Percentiles rank a stretch among this genome's conserved stretches.
These are phyloP conservation scores for Capreolus pygargus DNA, from an alignment of 2,113 vertebrate genomes.

Conservation along the genomic window DNA sequence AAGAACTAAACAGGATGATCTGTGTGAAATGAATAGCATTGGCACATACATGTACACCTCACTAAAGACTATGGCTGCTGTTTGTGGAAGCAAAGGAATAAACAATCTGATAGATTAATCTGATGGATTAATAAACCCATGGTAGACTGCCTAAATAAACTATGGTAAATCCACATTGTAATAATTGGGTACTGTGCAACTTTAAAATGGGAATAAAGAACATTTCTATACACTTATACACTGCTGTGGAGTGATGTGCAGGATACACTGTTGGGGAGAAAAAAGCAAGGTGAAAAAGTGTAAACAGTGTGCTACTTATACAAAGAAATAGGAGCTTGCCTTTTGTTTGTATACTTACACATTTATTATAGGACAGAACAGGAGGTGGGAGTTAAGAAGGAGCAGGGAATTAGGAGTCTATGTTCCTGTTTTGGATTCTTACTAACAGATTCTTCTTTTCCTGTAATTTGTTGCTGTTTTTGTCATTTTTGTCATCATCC, in stretches of 20 bases:
- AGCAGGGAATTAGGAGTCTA: not conserved
- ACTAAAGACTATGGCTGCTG: fast-evolving
- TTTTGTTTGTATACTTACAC: not conserved
- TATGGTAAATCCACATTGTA: not conserved
- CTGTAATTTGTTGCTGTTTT: not conserved
- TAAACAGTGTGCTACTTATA: not conserved
- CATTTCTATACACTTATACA: not conserved
- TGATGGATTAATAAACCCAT: too few relatives aligned
- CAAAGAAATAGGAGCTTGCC: not conserved
- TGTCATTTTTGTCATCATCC: not conserved
- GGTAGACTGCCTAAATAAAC: not conserved
- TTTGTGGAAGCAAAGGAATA: not conserved
- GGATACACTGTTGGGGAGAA: not conserved
- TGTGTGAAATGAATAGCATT: not conserved
- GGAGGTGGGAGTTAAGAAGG: not conserved
- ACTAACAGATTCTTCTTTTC: not conserved
- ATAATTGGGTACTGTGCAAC: not conserved
- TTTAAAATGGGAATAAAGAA: not conserved
- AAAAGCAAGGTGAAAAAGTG: not conserved
- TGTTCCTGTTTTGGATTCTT: not conserved
- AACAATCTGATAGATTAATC: not conserved
- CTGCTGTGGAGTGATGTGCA: not conserved
- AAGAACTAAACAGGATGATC: not conserved
- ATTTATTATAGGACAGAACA: not conserved
- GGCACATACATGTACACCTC: fast-evolving